A percentile compares a stretch with the other conserved stretches of the same genome.
Conservation (phyloP, 2,113 vertebrate genomes). For the Sterna hirundo region DNA sequence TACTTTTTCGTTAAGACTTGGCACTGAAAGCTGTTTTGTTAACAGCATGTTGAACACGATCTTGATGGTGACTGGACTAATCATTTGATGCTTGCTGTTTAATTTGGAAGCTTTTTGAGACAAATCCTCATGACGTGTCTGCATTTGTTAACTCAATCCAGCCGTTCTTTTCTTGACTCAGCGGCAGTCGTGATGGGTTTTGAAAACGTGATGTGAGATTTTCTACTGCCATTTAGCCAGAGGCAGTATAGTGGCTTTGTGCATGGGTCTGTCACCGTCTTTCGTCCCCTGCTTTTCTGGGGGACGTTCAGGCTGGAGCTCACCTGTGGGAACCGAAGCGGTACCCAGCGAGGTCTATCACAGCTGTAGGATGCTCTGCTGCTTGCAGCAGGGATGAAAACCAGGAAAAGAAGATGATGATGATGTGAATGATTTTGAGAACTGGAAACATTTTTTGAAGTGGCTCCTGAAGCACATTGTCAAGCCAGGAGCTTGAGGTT, state of each 20-base stretch:
- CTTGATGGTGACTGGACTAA: background rate
- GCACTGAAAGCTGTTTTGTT: background rate
- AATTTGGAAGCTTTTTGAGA: background rate
- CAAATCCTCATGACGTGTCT: background rate
- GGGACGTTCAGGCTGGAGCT: fast-evolving
- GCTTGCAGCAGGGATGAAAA: background rate
- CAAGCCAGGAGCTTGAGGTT: conserved; percentile 23
- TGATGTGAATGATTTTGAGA: background rate
- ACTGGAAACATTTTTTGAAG: background rate
- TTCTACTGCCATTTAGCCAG: fast-evolving
- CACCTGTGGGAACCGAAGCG: fast-evolving
- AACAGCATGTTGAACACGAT: background rate
- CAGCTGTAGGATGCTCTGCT: background rate
- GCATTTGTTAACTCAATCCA: background rate
- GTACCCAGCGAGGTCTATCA: fast-evolving
- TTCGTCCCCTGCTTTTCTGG: background rate
- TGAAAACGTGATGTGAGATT: background rate
- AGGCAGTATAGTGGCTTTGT: background rate
- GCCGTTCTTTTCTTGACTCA: background rate
- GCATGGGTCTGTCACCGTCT: fast-evolving
- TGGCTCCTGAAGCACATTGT: background rate
- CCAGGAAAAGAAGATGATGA: fast-evolving
- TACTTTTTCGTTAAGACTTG: background rate
- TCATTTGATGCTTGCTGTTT: background rate
- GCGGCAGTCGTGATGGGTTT: fast-evolving